Base-by-base conservation (phyloP, 2,888 invertebrate genomes). In the Pegoplata infirma region DNA sequence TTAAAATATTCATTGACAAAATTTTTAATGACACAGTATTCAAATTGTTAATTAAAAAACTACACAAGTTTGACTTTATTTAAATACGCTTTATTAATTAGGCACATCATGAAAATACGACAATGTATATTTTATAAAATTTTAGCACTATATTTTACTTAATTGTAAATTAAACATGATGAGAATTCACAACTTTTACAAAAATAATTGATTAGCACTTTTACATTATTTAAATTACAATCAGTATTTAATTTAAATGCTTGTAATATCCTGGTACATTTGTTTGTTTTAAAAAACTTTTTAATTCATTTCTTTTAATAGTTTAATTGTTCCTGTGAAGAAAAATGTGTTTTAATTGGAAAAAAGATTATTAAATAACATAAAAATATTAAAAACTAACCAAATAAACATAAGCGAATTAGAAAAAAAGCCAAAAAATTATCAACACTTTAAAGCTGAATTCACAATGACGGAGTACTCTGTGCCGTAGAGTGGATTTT, bases 231-330 rank as follows among this genome's bases (percentile, higher is more conserved):
- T 67, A 53, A 53, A 46, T 59, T 40, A 36, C 10, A 47, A 58
- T 58, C 68, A 36, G 19, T 19, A 56, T 44, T 36, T 16, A 47
- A 28, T 12, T 28, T 80, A 81, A 81, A 81, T 81, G 81, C 81
- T 44, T 59, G 44, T 28, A 68, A 55, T 63, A 64, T 76, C 46
- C 47, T 76, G 80, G 67, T 68, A 76, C 71, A 32, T 14, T 55
- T 64, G 8, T 40, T 32, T 49, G 10, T 10, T 32, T 32, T 32
- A 10, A 10, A 32, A 56, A 3, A 14, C 16, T 55, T 64, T 59
- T 59, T 36, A 32, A n/a, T n/a, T n/a, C n/a, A 3, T 28, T 56
- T 75, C 21, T 28, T 47, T 61, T 21, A 28, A 8, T 28, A 28
- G 8, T 28, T n/a, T 36, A 40, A 0, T 40, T 12, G 36, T 12